phyloP scores from a whole-genome alignment of 1,140 invertebrate species.

The Notospermus geniculatus region DNA sequence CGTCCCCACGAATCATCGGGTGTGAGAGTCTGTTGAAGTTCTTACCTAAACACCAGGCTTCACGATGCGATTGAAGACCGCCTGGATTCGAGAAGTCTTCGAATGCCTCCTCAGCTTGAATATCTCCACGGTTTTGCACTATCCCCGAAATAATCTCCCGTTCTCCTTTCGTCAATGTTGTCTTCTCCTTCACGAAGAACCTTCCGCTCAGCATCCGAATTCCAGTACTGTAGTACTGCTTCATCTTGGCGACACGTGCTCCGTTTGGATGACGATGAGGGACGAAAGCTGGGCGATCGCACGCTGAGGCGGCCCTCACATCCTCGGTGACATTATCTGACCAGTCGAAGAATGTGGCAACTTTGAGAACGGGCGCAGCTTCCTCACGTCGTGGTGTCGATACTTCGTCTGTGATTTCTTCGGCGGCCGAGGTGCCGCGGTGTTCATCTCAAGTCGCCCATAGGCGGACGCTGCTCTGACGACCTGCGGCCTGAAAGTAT shows the following conservation, averaged over 20 bases:
- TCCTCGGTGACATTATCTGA: background rate
- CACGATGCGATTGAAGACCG: slow-evolving; percentile 32
- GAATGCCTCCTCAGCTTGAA: slow-evolving; percentile 15
- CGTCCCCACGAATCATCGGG: background rate
- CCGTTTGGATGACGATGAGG: background rate
- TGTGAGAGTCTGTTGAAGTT: background rate
- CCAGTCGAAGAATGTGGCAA: slow-evolving; percentile 3
- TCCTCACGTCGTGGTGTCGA: background rate
- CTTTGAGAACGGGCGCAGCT: background rate
- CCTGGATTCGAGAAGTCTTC: slow-evolving; percentile 15
- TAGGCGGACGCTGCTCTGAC: background rate
- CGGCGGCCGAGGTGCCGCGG: background rate
- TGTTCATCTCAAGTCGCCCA: background rate
- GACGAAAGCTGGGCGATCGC: background rate
- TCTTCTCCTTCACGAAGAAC: slow-evolving; percentile 39
- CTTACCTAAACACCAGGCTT: slow-evolving; percentile 43
- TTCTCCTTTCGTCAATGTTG: slow-evolving; percentile 44
- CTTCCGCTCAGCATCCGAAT: slow-evolving; percentile 31
- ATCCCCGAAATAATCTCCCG: slow-evolving; percentile 47
- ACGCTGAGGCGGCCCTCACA: background rate
- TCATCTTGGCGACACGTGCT: slow-evolving; percentile 8
- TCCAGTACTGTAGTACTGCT: slow-evolving; percentile 8
- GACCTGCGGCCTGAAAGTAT: too few relatives aligned
- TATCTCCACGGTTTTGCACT: slow-evolving; percentile 40
- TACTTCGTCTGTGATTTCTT: slow-evolving; percentile 1